phyloP scores from a whole-genome alignment of 2,113 vertebrate species.

The Harpagus bidentatus region DNA sequence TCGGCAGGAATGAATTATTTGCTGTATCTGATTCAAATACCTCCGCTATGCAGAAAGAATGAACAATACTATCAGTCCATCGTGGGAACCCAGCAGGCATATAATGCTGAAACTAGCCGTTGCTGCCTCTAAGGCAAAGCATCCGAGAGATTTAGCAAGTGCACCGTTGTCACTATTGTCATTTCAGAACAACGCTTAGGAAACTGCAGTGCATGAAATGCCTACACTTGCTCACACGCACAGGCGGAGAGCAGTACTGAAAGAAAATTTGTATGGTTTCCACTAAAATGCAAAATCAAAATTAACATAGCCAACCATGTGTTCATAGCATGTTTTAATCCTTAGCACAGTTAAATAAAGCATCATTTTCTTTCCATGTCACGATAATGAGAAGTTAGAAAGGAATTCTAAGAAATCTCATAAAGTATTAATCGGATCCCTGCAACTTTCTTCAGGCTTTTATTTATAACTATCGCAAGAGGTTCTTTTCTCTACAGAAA shows the following conservation, averaged over 20 bases:
- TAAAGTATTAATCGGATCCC: not conserved
- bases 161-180: fast-evolving
- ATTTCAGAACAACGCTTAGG: not conserved
- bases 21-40: slow-evolving; percentile 75
- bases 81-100: fast-evolving
- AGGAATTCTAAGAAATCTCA: not conserved
- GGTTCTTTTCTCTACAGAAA: not conserved
- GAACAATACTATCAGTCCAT: not conserved
- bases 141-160: not conserved
- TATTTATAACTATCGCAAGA: not conserved
- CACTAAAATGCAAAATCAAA: not conserved
- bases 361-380: not conserved
- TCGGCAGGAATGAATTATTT: slow-evolving; percentile 60
- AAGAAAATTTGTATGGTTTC: not conserved
- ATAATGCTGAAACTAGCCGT: not conserved
- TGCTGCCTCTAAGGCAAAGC: not conserved
- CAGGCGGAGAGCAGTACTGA: not conserved
- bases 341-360: not conserved
- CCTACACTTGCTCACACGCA: not conserved
- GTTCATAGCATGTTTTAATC: not conserved
- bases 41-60: slow-evolving; percentile 72
- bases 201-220: not conserved
- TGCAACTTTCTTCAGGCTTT: not conserved
- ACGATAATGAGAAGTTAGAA: not conserved
- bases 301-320: not conserved